Evolutionary conservation across 2,113 vertebrate species (phyloP).

Genomic region (Callocephalon fimbriatum): DNA sequence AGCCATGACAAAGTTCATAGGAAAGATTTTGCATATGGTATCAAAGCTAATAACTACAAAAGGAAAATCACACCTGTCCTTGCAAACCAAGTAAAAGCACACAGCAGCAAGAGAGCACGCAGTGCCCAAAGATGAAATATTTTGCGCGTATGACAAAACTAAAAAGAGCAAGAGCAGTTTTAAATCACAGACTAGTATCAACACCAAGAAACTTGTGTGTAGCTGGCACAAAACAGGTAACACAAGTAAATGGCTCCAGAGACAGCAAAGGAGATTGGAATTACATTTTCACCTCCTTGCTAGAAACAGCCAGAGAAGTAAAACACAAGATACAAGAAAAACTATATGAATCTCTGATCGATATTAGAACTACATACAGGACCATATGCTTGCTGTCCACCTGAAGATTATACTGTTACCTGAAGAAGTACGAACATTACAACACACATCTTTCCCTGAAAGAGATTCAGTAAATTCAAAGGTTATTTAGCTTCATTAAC

Average conservation of each 20-base stretch:
- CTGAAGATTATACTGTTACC: neutral
- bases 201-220: neutral
- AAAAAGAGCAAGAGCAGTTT: neutral
- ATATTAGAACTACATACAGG: neutral
- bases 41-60: neutral
- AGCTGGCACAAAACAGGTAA: neutral
- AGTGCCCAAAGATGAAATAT: neutral
- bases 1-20: neutral
- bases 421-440: neutral
- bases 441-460: neutral
- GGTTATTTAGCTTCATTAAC: neutral
- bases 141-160: neutral
- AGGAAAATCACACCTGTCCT: neutral
- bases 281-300: neutral
- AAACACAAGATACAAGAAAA: neutral
- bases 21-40: neutral
- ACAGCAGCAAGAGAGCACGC: neutral
- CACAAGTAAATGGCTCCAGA: neutral
- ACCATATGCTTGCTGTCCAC: neutral
- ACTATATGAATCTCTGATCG: neutral
- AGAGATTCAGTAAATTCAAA: neutral
- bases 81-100: neutral
- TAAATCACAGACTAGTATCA: slow-evolving; percentile 3
- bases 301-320: neutral
- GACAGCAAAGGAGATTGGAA: neutral